Evolutionary conservation across 2,888 invertebrate genomes (phyloP), one percentile per base, ranked within the genome.

Genomic region (Gryllus longicercus): DNA sequence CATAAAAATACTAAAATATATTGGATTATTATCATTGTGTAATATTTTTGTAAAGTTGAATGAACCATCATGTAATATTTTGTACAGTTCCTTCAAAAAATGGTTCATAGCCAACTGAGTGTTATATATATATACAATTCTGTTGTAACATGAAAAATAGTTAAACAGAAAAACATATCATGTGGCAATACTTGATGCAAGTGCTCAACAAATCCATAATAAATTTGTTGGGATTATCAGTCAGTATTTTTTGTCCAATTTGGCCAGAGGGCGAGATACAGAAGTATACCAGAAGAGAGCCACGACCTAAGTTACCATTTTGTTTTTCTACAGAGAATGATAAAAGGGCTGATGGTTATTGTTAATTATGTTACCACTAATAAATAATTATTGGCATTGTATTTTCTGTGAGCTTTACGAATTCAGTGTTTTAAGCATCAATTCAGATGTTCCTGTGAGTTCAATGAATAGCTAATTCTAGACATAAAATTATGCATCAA

Each of bases 21-120:
- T 63, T 63, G 63, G n/a, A 63, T 63, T 63, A 63, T 63, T 63
- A 63, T 63, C 63, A 63, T 63, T 63, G 63, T 63, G 63, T 63
- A 63, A 63, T 63, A 63, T 63, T 63, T 63, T 63, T 63, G 63
- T 63, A 63, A 63, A 63, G 63, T 63, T 63, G 63, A 63, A 63
- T 63, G 63, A 63, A 63, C 63, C 63, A 63, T 63, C 63, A 63
- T 63, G 63, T 63, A 63, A 63, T 63, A 63, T 63, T 63, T 63
- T 63, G 63, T 63, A 63, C 63, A 63, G 63, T 63, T 63, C 63
- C 63, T 63, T 63, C 63, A 63, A 63, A 14, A 63, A 63, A 63
- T 63, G 63, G 63, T 63, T 63, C 63, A 63, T 63, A 63, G 63
- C 63, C 63, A 63, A 63, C 63, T 63, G 63, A 63, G 63, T 63